A percentile compares a stretch with the other conserved stretches of the same genome.
Evolutionary conservation across 2,888 invertebrate genomes (phyloP).

Genomic region (Allolobophora icterica): DNA sequence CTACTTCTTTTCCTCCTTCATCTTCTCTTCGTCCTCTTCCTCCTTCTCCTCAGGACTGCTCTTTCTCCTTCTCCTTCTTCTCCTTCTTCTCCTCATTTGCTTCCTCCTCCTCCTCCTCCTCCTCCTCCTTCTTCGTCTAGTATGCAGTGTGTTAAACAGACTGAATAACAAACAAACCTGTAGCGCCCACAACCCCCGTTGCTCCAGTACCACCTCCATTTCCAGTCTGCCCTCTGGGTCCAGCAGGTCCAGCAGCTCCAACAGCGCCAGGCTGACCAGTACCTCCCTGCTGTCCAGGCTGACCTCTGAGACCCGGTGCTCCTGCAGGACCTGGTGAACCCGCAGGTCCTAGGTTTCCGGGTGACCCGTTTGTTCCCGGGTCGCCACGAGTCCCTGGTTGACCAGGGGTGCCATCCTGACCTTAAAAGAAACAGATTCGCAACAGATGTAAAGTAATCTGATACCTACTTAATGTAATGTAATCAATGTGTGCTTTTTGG

Average conservation of each 20-base stretch:
- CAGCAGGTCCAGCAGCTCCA: slow-evolving; percentile 35
- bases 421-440: background rate
- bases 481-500: background rate
- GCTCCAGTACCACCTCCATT: slow-evolving; percentile 32
- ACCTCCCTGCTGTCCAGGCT: slow-evolving; percentile 40
- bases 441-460: background rate
- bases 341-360: slow-evolving; percentile 22
- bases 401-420: slow-evolving; percentile 35
- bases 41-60: no score
- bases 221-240: slow-evolving; percentile 39
- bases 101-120: no score
- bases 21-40: no score
- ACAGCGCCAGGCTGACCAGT: slow-evolving; percentile 52
- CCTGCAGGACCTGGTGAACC: slow-evolving; percentile 37
- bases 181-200: slow-evolving; percentile 30
- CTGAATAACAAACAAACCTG: background rate
- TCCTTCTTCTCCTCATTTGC: no score
- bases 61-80: no score
- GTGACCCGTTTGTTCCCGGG: slow-evolving; percentile 37
- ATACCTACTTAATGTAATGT: background rate
- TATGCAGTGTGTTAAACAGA: background rate
- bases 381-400: slow-evolving; percentile 35
- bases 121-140: no score
- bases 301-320: slow-evolving; percentile 35
- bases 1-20: no score